These are phyloP conservation scores for Rynchops niger DNA, from an alignment of 2,113 vertebrate genomes.

Conservation along the genomic window DNA sequence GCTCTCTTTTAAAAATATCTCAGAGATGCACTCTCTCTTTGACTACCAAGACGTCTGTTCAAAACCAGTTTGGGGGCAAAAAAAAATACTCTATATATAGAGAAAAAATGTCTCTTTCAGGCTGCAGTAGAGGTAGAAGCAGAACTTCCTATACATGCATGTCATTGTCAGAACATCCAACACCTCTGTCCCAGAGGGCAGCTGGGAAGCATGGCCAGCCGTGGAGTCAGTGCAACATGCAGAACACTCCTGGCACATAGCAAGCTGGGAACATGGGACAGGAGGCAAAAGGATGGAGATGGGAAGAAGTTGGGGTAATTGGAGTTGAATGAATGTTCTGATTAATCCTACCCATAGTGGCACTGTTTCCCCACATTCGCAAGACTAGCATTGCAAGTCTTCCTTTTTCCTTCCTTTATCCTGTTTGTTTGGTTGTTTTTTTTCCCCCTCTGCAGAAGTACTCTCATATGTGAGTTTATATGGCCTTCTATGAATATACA, in stretches of 20 bases:
- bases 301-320: neutral
- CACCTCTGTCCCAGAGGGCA: neutral
- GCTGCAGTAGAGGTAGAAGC: neutral
- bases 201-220: neutral
- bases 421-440: neutral
- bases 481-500: neutral
- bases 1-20: neutral
- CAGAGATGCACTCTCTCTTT: neutral
- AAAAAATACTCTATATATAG: neutral
- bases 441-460: neutral
- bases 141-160: neutral
- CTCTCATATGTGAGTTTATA: neutral
- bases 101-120: neutral
- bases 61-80: neutral
- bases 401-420: neutral
- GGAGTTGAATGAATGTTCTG: neutral
- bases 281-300: neutral
- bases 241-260: fast-evolving
- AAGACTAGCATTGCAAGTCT: neutral
- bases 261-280: neutral
- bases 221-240: fast-evolving
- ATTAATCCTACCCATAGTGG: neutral
- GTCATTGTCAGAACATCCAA: neutral
- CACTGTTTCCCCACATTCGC: neutral
- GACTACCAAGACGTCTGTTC: neutral